phyloP scores from a whole-genome alignment of 2,888 invertebrate species.

The Mythimna ferrago region DNA sequence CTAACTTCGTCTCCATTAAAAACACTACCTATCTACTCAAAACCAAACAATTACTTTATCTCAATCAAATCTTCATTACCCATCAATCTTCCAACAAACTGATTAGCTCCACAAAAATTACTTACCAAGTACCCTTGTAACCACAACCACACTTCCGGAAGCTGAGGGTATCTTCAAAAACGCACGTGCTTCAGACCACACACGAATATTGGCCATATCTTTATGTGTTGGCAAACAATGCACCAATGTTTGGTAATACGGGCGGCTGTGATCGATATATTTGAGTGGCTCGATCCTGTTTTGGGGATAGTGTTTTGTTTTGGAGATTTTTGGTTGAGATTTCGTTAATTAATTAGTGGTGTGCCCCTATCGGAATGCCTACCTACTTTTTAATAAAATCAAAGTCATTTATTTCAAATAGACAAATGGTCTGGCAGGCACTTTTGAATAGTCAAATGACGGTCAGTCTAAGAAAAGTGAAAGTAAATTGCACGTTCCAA shows the following conservation, averaged over 20 bases:
- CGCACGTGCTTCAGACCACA: constrained; percentile 67
- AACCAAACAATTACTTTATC: constrained; percentile 29
- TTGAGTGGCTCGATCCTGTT: constrained; percentile 65
- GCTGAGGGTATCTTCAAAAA: constrained; percentile 50
- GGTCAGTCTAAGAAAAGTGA: too few relatives aligned
- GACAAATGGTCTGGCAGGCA: too few relatives aligned
- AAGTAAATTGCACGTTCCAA: too few relatives aligned
- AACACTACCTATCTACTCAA: neutral
- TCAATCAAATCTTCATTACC: constrained; percentile 33
- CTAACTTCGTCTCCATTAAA: neutral
- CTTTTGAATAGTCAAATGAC: too few relatives aligned
- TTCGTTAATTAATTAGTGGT: constrained; percentile 40
- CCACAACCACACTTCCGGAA: constrained; percentile 66
- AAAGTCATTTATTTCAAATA: too few relatives aligned
- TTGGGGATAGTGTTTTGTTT: constrained; percentile 13
- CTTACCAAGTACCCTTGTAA: constrained; percentile 53
- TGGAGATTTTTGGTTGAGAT: constrained; percentile 26
- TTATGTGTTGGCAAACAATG: constrained; percentile 68
- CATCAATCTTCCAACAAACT: constrained; percentile 44
- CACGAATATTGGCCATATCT: constrained; percentile 57
- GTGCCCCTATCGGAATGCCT: constrained; percentile 9
- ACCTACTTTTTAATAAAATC: too few relatives aligned
- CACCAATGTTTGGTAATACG: constrained; percentile 61
- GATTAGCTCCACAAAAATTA: constrained; percentile 37
- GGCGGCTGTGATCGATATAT: constrained; percentile 47